Evolutionary conservation across 2,797 vertebrate species (phyloP), one percentile per base, ranked within the genome.

Genomic region (Macropus fuliginosus): DNA sequence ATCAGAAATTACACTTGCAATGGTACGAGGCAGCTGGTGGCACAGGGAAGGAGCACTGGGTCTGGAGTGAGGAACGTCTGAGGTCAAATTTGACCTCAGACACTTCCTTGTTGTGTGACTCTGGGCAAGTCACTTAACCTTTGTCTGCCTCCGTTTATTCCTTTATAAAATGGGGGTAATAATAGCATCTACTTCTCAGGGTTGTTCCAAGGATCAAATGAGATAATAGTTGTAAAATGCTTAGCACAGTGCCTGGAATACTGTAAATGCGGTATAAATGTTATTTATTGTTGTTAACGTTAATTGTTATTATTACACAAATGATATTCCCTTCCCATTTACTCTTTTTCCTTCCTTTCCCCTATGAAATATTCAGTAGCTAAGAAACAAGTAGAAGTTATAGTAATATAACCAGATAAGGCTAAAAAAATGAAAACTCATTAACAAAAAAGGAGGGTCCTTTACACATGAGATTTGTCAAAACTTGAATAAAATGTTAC

Each of bases 1-100:
- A 90, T 9, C 28, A 98, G 62, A 97, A 96, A 94, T 92, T 55
- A 93, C 74, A 97, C 90, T 97, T 93, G 89, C 0, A 21, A 46
- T 11, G 21, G 9, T 27, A 81, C 50, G 40, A 87, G 40, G 74
- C 3, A 46, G 21, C 74, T 27, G 40, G 24, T 46, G 21, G 40
- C 74, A 87, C 13, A 27, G 21, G 24, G 9, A 50, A 50, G 50
- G 21, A 27, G 24, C 40, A 87, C 24, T 11, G 40, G 0, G 21
- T 87, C 21, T 50, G 24, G 21, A 81, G 18, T 50, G 21, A 87
- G 40, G 74, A 87, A 50, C 6, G 9, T 46, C 40, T 28, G 40
- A 46, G 21, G 40, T 50, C 40, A 87, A 46, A 87, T 50, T 10
- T 87, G 1, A 87, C 21, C 3, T 87, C 1, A 3, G 24, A 50